Evolutionary conservation across 2,888 invertebrate genomes (phyloP), one percentile per base, ranked within the genome.

Genomic region (Aproaerema taeniolella): DNA sequence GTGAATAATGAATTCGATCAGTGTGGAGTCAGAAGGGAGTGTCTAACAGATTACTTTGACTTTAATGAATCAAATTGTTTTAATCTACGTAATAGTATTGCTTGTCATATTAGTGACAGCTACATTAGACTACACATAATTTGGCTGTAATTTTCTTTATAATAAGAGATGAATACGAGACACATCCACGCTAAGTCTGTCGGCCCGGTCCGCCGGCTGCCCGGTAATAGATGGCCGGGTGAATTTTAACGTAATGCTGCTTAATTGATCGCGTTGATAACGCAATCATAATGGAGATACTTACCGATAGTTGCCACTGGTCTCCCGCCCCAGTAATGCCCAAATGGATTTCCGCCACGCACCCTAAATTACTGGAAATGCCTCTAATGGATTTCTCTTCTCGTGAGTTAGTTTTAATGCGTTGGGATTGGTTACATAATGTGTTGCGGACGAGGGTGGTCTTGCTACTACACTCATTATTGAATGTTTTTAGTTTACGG

Each of bases 1-100:
- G 78, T 85, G 81, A 85, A 82, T 86, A 86, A 86, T 85, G 81
- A 83, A 82, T 79, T 77, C 81, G 79, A 83, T 85, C 80, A 83
- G 75, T 67, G 66, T 58, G 58, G 61, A 73, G 73, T 78, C 74
- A 75, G 71, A 58, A 66, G 67, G 62, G 66, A 71, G 65, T 67
- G 67, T 67, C 65, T 66, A 69, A 68, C 65, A 67, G 70, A 75
- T 76, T 75, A 73, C 64, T 61, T 65, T 61, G 60, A 64, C 61
- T 61, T 63, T 65, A 67, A 68, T 67, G 49, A 57, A 60, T 67
- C 55, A 68, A 61, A 67, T 67, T 65, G 54, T 63, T 65, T 59
- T 50, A 54, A n/a, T n/a, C n/a, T n/a, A n/a, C n/a, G n/a, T n/a
- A n/a, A n/a, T n/a, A n/a, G n/a, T n/a, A n/a, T n/a, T n/a, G n/a